Conservation (phyloP, 2,888 invertebrate species). For the Ophion slaviceki region DNA sequence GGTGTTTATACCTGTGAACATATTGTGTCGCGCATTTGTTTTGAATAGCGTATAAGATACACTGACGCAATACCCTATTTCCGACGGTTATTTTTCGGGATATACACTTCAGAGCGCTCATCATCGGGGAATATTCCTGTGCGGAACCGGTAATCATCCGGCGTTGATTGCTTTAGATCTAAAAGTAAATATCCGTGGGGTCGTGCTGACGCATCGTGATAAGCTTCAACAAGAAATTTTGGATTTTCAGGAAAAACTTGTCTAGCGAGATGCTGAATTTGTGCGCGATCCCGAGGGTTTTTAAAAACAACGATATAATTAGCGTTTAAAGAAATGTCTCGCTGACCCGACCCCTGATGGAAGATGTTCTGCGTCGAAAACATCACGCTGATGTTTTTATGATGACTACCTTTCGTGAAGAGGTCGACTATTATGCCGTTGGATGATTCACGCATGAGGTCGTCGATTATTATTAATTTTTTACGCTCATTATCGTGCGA, state of each 20-base stretch:
- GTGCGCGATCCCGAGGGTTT: constrained; percentile 63
- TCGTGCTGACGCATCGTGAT: background rate
- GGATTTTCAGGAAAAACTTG: constrained; percentile 63
- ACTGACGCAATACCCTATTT: too few relatives aligned
- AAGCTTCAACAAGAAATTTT: constrained; percentile 61
- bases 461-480: constrained; percentile 43
- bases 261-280: constrained; percentile 54
- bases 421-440: background rate
- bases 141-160: constrained; percentile 24
- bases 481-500: constrained; percentile 26
- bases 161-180: constrained; percentile 32
- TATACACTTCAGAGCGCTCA: background rate
- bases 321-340: constrained; percentile 60
- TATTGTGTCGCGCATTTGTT: too few relatives aligned
- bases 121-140: constrained; percentile 38
- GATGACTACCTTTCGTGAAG: constrained; percentile 3
- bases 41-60: too few relatives aligned
- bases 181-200: constrained; percentile 54
- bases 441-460: constrained; percentile 36
- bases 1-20: too few relatives aligned
- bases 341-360: background rate
- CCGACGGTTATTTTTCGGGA: too few relatives aligned
- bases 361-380: background rate
- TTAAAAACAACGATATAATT: constrained; percentile 63
- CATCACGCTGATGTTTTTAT: constrained; percentile 33